A percentile compares a stretch with the other conserved stretches of the same genome.
These are phyloP conservation scores for Hiodon alosoides DNA, from an alignment of 2,113 vertebrate species.

Conservation along the genomic window DNA sequence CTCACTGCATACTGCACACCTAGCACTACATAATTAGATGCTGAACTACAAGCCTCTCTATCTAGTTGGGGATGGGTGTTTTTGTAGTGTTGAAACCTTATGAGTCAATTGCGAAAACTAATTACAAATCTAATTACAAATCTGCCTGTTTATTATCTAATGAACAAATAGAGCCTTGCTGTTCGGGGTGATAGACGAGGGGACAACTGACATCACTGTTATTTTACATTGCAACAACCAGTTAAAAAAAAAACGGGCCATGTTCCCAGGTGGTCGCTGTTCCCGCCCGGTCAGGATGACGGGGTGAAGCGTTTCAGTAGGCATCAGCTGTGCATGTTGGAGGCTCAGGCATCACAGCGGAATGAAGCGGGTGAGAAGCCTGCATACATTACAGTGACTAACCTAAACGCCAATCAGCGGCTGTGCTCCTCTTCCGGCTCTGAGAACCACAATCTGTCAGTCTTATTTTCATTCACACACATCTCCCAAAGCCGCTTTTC, in stretches of 20 bases:
- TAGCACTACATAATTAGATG: neutral
- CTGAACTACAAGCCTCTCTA: too few relatives aligned
- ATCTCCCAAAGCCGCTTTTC: neutral
- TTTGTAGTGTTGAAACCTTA: too few relatives aligned
- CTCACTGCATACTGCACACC: neutral
- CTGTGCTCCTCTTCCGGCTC: neutral
- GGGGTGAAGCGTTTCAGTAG: neutral
- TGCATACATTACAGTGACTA: neutral
- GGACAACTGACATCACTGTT: too few relatives aligned
- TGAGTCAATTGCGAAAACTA: too few relatives aligned
- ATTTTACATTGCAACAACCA: neutral
- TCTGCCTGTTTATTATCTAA: too few relatives aligned
- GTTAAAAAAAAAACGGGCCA: conserved; percentile 1
- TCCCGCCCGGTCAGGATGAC: too few relatives aligned
- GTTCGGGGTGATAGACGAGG: too few relatives aligned
- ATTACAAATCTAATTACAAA: too few relatives aligned
- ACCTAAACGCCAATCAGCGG: neutral
- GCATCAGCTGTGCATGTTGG: neutral
- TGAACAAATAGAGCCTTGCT: too few relatives aligned
- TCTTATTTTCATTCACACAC: neutral
- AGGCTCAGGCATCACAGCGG: neutral
- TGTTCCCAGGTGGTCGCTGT: too few relatives aligned
- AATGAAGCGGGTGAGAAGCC: neutral
- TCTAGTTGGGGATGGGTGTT: too few relatives aligned
- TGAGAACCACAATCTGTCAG: neutral